Conservation (phyloP, 2,888 invertebrate species). For the Odontocolon sp. region DNA sequence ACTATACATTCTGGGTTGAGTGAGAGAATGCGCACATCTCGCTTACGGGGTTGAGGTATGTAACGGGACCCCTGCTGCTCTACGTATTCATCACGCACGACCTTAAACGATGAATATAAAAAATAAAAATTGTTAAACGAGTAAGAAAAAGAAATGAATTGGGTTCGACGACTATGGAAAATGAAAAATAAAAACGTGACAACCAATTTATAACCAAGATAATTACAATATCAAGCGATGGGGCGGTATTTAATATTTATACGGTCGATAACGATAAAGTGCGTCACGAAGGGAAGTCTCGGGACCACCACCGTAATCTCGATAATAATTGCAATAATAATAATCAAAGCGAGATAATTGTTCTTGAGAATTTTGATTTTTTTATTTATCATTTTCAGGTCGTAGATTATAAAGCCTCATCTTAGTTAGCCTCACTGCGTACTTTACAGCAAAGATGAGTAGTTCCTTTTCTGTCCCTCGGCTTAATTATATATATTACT, state of each 20-base stretch:
- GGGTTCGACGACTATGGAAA: slow-evolving; percentile 7
- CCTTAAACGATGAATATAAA: slow-evolving; percentile 70
- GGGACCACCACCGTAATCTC: slow-evolving; percentile 25
- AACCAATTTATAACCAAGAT: slow-evolving; percentile 78
- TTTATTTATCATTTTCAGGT: slow-evolving; percentile 16
- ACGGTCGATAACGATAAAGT: slow-evolving; percentile 72
- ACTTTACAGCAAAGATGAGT: too few relatives aligned
- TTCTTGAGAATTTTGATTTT: slow-evolving; percentile 15
- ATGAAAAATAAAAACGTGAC: slow-evolving; percentile 70
- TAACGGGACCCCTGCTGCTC: slow-evolving; percentile 76
- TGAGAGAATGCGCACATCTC: slow-evolving; percentile 52
- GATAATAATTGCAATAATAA: slow-evolving; percentile 57
- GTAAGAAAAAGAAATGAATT: not conserved
- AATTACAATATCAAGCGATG: slow-evolving; percentile 77
- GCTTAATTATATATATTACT: slow-evolving; percentile 41
- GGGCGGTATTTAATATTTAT: slow-evolving; percentile 67
- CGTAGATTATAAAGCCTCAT: not conserved
- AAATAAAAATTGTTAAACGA: slow-evolving; percentile 5
- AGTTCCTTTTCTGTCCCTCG: too few relatives aligned
- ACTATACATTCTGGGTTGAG: slow-evolving; percentile 1
- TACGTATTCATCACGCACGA: slow-evolving; percentile 77
- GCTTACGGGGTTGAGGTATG: slow-evolving; percentile 66
- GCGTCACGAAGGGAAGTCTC: slow-evolving; percentile 34
- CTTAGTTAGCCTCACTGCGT: too few relatives aligned
- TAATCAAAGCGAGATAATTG: slow-evolving; percentile 50